Evolutionary conservation across 2,888 invertebrate genomes (phyloP).

Genomic region (Nasonia oneida): DNA sequence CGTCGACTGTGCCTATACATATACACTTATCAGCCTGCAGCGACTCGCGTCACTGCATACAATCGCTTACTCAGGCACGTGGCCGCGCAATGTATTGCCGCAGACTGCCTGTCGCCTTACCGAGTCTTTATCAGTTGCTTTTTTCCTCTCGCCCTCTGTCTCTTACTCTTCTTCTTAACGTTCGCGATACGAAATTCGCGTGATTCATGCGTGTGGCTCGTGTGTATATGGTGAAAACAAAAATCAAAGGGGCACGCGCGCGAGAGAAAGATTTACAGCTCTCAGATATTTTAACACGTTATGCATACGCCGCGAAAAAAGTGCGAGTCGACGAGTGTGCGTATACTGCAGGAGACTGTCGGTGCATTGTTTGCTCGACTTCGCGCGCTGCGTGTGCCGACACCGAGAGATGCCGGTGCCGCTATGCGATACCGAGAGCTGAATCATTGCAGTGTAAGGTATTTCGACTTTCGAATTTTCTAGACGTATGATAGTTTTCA

Average conservation of each 20-base stretch:
- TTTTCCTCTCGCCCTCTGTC: conserved; percentile 43
- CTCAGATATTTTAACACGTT: conserved; percentile 35
- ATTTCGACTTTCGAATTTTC: conserved; percentile 2
- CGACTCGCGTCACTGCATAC: conserved; percentile 36
- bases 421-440: neutral
- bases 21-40: neutral
- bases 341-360: neutral
- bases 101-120: conserved; percentile 75
- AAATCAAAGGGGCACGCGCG: conserved; percentile 25
- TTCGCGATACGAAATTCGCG: conserved; percentile 59
- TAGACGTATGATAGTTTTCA: neutral
- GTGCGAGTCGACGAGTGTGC: neutral
- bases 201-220: conserved; percentile 67
- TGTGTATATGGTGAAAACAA: conserved; percentile 18
- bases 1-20: neutral
- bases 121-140: conserved; percentile 69
- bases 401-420: neutral
- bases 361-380: conserved; percentile 21
- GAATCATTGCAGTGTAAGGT: conserved; percentile 6
- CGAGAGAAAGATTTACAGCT: conserved; percentile 55
- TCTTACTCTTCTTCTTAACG: conserved; percentile 32
- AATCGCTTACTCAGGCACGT: conserved; percentile 40
- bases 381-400: neutral
- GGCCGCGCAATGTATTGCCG: conserved; percentile 66
- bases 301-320: conserved; percentile 25